Percentiles rank a stretch among this genome's conserved stretches.
Evolutionary conservation across 2,797 vertebrate genomes (phyloP).

Genomic region (Yasuhikotakia modesta): DNA sequence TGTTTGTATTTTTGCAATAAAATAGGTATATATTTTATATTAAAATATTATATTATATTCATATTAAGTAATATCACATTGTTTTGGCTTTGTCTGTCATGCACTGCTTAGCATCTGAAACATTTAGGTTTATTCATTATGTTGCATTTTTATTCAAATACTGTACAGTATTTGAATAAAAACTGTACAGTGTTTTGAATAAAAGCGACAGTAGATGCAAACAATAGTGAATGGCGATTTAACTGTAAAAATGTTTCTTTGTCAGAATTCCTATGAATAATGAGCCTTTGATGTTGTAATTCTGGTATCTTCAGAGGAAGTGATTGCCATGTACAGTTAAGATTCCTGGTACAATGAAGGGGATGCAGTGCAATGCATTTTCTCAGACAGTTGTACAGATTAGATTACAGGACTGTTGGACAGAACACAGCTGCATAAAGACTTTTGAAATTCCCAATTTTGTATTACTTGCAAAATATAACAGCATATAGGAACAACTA

Average conservation of each 20-base stretch:
- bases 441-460: not conserved
- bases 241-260: conserved; percentile 41
- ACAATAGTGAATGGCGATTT: conserved; percentile 24
- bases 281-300: conserved; percentile 43
- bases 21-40: not conserved
- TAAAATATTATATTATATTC: not conserved
- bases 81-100: not conserved
- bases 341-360: not conserved
- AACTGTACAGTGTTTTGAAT: not conserved
- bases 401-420: not conserved
- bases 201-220: too few species aligned
- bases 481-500: not conserved
- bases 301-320: conserved; percentile 31
- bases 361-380: not conserved
- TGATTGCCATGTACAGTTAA: not conserved
- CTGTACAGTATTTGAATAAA: conserved; percentile 12
- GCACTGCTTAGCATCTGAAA: conserved; percentile 18
- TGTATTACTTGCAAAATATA: not conserved
- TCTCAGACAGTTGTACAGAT: not conserved
- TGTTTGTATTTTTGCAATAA: not conserved
- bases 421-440: not conserved
- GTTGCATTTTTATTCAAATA: too few species aligned
- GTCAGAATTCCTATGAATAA: conserved; percentile 40
- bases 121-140: conserved; percentile 24
- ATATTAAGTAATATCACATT: conserved; percentile 5